phyloP scores from a whole-genome alignment of 2,888 invertebrate genomes.

The Drosophila setosimentum region DNA sequence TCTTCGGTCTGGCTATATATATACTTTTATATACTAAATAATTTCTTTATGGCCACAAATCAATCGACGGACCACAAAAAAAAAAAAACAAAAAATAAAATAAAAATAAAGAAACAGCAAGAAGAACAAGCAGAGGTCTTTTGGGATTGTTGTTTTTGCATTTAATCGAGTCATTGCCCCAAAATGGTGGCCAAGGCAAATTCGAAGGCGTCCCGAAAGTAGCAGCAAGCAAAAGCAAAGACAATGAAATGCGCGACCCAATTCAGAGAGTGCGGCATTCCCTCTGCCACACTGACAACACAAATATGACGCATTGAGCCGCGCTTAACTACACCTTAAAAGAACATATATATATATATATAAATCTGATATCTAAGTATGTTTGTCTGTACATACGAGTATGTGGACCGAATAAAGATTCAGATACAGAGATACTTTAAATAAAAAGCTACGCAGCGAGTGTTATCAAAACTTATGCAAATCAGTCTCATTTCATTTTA shows the following conservation, averaged over 20 bases:
- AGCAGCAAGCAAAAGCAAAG: conserved; percentile 46
- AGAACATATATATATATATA: neutral
- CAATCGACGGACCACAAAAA: conserved; percentile 17
- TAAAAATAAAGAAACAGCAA: conserved; percentile 3
- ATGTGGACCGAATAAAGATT: conserved; percentile 15
- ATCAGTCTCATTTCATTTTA: conserved; percentile 54
- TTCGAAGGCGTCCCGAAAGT: conserved; percentile 50
- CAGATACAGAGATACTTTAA: conserved; percentile 21
- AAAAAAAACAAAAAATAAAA: neutral
- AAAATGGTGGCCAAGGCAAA: conserved; percentile 63
- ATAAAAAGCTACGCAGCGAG: conserved; percentile 31
- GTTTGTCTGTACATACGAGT: neutral
- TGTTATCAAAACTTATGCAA: conserved; percentile 79
- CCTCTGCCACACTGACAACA: conserved; percentile 28
- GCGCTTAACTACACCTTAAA: conserved; percentile 20
- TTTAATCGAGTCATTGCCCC: conserved; percentile 78
- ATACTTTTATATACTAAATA: conserved; percentile 31
- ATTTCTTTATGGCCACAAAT: conserved; percentile 26
- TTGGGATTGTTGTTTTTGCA: conserved; percentile 25
- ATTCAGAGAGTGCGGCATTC: conserved; percentile 53
- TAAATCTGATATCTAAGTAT: neutral
- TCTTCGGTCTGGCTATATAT: conserved; percentile 11
- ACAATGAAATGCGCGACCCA: conserved; percentile 73
- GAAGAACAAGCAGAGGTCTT: conserved; percentile 6
- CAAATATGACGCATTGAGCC: conserved; percentile 54